Percentiles rank a stretch among this genome's conserved stretches.
Conservation (phyloP, 1,140 invertebrate genomes). For the Euwallacea fornicatus region DNA sequence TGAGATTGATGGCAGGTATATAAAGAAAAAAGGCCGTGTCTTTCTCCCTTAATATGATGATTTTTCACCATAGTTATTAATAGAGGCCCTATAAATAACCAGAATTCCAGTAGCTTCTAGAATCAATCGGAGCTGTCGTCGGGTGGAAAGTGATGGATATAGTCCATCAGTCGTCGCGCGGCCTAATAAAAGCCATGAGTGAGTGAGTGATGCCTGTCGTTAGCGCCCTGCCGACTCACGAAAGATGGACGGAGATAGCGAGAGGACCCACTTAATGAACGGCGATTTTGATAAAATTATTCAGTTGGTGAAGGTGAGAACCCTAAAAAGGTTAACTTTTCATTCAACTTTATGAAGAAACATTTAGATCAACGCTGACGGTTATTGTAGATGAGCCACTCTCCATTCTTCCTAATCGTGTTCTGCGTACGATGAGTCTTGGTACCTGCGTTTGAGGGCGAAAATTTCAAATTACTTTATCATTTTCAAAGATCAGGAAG, state of each 20-base stretch:
- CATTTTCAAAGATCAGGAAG: no score
- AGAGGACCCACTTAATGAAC: slow-evolving; percentile 19
- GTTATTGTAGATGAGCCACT: no score
- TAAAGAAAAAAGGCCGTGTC: slow-evolving; percentile 34
- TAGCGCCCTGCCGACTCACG: slow-evolving; percentile 32
- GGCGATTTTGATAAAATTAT: neutral
- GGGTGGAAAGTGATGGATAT: slow-evolving; percentile 29
- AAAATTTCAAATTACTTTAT: no score
- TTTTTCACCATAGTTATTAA: slow-evolving; percentile 39
- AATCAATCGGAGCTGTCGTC: slow-evolving; percentile 39
- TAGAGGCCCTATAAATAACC: slow-evolving; percentile 33
- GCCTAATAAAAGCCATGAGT: slow-evolving; percentile 38
- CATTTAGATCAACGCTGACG: no score
- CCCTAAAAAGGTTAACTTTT: no score
- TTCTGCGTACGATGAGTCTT: no score
- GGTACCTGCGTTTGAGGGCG: no score
- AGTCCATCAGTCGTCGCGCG: slow-evolving; percentile 37
- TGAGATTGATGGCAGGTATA: slow-evolving; percentile 31
- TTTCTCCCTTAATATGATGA: slow-evolving; percentile 36
- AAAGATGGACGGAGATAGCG: slow-evolving; percentile 24
- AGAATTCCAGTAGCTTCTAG: slow-evolving; percentile 39
- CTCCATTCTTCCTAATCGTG: no score
- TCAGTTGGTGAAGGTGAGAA: neutral
- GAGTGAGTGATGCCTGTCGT: slow-evolving; percentile 34
- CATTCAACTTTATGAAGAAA: no score